Evolutionary conservation across 2,113 vertebrate genomes (phyloP).

Genomic region (Pygoscelis adeliae): DNA sequence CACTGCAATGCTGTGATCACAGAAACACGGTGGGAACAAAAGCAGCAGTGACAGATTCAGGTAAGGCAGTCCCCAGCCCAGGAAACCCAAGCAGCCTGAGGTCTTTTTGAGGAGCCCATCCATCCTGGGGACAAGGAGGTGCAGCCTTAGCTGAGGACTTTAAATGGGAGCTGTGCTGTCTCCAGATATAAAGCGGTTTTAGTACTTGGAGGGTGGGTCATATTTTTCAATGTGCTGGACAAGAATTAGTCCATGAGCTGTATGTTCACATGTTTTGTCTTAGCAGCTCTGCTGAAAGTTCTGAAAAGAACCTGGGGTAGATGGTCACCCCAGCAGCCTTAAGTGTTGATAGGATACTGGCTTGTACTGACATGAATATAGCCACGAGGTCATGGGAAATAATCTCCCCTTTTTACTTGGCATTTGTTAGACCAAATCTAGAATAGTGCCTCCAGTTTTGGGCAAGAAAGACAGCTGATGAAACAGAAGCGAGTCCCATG

Average conservation of each 20-base stretch:
- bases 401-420: neutral
- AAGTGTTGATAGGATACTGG: neutral
- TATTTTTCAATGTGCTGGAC: neutral
- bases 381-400: neutral
- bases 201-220: accelerated
- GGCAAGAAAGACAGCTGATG: neutral
- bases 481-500: neutral
- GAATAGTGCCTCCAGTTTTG: neutral
- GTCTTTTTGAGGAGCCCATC: neutral
- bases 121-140: neutral
- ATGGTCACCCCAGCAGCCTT: neutral
- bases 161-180: neutral
- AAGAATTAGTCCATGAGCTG: neutral
- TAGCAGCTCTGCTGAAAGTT: neutral
- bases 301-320: neutral
- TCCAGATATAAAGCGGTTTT: neutral
- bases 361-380: neutral
- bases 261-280: neutral
- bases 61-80: neutral
- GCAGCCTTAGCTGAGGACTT: neutral
- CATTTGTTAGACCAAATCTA: neutral
- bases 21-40: neutral
- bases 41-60: slow-evolving; percentile 43
- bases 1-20: slow-evolving; percentile 20
- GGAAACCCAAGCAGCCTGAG: neutral